Evolutionary conservation across 2,888 invertebrate genomes (phyloP).

Genomic region (Helicoverpa assulta): DNA sequence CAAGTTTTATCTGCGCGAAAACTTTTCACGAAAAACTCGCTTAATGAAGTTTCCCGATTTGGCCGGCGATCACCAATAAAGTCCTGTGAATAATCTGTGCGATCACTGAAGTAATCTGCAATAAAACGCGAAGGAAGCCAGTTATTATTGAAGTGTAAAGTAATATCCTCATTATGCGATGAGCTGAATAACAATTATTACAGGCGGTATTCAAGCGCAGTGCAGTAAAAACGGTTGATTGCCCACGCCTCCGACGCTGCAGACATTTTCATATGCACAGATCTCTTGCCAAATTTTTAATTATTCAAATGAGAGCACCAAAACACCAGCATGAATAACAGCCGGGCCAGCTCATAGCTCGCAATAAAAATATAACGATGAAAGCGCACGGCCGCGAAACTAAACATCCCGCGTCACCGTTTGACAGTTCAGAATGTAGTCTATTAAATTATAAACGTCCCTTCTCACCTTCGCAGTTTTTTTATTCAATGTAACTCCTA

Average conservation of each 20-base stretch:
- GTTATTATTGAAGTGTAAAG: conserved; percentile 69
- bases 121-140: conserved; percentile 58
- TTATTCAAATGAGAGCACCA: conserved; percentile 75
- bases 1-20: conserved; percentile 45
- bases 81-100: conserved; percentile 45
- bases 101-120: conserved; percentile 49
- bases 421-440: conserved; percentile 80
- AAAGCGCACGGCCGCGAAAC: conserved; percentile 61
- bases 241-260: conserved; percentile 64
- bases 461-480: conserved; percentile 81
- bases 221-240: conserved; percentile 75
- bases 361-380: conserved; percentile 67
- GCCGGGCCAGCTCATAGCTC: conserved; percentile 53
- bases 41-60: conserved; percentile 60
- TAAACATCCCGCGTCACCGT: conserved; percentile 69
- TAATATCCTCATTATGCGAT: conserved; percentile 69
- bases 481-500: conserved; percentile 87
- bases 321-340: conserved; percentile 67
- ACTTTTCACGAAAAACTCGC: conserved; percentile 53
- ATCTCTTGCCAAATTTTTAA: conserved; percentile 79
- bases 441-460: conserved; percentile 84
- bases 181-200: conserved; percentile 70
- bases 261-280: conserved; percentile 68
- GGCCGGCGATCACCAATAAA: conserved; percentile 51
- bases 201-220: conserved; percentile 67